phyloP scores from a whole-genome alignment of 2,888 invertebrate species.

The Cordylochernes scorpioides region DNA sequence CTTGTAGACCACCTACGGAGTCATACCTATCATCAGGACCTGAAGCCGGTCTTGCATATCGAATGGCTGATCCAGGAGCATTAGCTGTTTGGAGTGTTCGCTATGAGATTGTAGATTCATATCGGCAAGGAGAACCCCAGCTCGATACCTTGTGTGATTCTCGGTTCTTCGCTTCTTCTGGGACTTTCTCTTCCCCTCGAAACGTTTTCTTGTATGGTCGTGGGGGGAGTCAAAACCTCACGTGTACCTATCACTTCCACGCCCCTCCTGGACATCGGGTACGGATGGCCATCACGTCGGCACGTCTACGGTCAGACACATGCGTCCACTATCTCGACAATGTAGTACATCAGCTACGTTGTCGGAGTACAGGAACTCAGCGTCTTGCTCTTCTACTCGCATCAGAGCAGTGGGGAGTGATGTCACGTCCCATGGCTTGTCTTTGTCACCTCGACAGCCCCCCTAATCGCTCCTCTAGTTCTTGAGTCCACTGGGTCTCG shows the following conservation, averaged over 20 bases:
- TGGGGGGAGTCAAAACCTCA: slow-evolving; percentile 46
- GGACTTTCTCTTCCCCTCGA: slow-evolving; percentile 45
- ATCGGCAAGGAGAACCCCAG: slow-evolving; percentile 12
- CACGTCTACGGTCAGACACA: slow-evolving; percentile 3
- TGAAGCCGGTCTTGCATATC: slow-evolving; percentile 44
- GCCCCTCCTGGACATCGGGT: slow-evolving; percentile 10
- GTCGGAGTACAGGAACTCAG: background rate
- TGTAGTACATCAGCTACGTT: slow-evolving; percentile 23
- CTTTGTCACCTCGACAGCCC: too few relatives aligned
- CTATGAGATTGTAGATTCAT: slow-evolving; percentile 47
- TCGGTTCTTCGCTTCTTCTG: slow-evolving; percentile 17
- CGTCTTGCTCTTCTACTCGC: background rate
- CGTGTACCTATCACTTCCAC: slow-evolving; percentile 26
- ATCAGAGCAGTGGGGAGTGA: background rate
- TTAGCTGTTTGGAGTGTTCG: slow-evolving; percentile 35
- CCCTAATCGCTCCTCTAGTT: too few relatives aligned
- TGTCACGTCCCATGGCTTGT: too few relatives aligned
- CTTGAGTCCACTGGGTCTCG: too few relatives aligned
- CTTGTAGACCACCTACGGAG: slow-evolving; percentile 27
- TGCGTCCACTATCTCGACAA: slow-evolving; percentile 10
- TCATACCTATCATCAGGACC: slow-evolving; percentile 47
- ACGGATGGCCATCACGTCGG: slow-evolving; percentile 21
- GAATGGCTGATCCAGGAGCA: slow-evolving; percentile 43
- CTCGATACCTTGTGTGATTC: slow-evolving; percentile 5
- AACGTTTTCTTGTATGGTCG: slow-evolving; percentile 57